Evolutionary conservation across 2,113 vertebrate genomes (phyloP).

Genomic region (Otocyon megalotis): DNA sequence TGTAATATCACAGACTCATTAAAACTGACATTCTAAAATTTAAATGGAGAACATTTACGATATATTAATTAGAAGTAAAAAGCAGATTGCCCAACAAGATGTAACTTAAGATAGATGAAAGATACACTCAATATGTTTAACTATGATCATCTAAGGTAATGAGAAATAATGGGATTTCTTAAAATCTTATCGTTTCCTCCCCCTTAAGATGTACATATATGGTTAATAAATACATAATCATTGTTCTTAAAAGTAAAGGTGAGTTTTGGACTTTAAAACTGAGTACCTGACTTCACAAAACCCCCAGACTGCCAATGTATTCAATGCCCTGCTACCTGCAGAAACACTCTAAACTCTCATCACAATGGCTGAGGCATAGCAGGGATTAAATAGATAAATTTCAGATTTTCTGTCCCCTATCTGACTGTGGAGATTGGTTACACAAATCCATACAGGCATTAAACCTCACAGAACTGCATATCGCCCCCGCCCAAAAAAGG

Average conservation of each 20-base stretch:
- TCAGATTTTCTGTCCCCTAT: background rate
- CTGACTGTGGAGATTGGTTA: background rate
- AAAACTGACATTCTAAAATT: background rate
- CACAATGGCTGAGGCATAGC: rapidly evolving
- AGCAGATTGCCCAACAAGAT: background rate
- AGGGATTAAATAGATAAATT: background rate
- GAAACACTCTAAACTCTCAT: background rate
- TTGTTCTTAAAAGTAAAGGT: conserved; percentile 42
- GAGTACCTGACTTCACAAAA: background rate
- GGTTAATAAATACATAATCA: background rate
- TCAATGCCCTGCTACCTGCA: background rate
- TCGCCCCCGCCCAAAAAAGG: rapidly evolving
- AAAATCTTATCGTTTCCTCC: background rate
- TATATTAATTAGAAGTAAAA: conserved; percentile 15
- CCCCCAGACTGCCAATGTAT: background rate
- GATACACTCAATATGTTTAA: background rate
- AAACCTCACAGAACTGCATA: background rate
- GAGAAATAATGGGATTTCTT: background rate
- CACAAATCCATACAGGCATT: background rate
- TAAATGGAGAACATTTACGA: background rate
- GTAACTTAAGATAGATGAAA: background rate
- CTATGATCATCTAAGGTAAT: background rate
- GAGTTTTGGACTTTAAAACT: background rate
- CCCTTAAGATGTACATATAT: background rate
- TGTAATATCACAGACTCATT: background rate